A percentile compares a stretch with the other conserved stretches of the same genome.
Conservation (phyloP, 2,113 vertebrate genomes). For the Hypanus sabinus region DNA sequence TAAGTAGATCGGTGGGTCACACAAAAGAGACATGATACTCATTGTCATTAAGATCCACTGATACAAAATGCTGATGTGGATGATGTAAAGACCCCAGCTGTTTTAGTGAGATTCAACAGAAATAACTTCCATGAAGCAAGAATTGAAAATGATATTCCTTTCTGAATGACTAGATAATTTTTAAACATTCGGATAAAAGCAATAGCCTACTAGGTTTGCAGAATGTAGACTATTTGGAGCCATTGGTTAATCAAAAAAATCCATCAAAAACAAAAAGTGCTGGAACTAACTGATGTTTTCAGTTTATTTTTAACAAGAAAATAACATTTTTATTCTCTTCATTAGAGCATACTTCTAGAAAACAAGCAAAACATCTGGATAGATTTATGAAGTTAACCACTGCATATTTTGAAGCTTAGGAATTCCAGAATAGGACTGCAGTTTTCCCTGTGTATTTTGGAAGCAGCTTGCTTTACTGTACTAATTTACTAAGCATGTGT, state of each 20-base stretch:
- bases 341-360: background rate
- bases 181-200: background rate
- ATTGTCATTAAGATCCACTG: background rate
- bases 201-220: background rate
- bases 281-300: too few species aligned
- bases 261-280: too few species aligned
- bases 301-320: too few species aligned
- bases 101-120: background rate
- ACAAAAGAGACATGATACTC: background rate
- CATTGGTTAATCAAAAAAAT: background rate
- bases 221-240: background rate
- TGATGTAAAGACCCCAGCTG: background rate
- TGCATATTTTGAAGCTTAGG: background rate
- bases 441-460: background rate
- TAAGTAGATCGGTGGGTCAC: background rate
- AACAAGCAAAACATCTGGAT: too few species aligned
- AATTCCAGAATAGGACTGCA: background rate
- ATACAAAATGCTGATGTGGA: background rate
- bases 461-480: background rate
- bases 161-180: background rate
- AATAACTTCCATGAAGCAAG: background rate
- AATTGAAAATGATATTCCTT: background rate
- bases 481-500: background rate
- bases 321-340: background rate
- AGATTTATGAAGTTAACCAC: background rate